These are phyloP conservation scores for Ophthalmolycus amberensis DNA, from an alignment of 2,113 vertebrate genomes.

Conservation along the genomic window DNA sequence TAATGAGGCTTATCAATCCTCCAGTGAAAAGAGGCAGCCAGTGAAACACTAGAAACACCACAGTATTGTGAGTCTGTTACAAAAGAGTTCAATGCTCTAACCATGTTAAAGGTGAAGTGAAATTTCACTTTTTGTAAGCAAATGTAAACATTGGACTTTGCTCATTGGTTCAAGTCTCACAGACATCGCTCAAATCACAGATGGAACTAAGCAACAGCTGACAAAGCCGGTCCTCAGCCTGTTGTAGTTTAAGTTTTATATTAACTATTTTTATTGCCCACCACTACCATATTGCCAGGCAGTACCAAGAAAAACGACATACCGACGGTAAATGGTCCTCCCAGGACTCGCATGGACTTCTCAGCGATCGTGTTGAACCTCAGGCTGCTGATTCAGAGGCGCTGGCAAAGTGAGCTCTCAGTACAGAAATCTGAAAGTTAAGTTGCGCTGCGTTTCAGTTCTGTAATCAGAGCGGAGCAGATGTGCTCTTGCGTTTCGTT, in stretches of 20 bases:
- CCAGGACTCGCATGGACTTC: neutral
- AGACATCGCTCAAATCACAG: neutral
- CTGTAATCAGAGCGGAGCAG: constrained; percentile 47
- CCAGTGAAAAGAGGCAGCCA: constrained; percentile 6
- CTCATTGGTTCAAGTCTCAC: neutral
- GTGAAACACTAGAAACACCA: constrained; percentile 2
- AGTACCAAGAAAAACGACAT: neutral
- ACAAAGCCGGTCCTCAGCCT: neutral
- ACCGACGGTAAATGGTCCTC: constrained; percentile 35
- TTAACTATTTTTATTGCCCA: neutral
- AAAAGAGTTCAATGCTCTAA: neutral
- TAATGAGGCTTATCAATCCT: constrained; percentile 32
- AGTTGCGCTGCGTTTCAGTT: constrained; percentile 27
- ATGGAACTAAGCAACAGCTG: neutral
- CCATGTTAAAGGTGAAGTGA: neutral
- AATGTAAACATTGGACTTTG: neutral
- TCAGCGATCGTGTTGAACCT: constrained; percentile 22
- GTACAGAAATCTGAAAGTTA: constrained; percentile 10
- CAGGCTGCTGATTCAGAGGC: constrained; percentile 42
- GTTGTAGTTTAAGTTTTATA: neutral
- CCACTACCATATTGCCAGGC: neutral
- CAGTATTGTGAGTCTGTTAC: neutral
- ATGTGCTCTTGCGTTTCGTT: constrained; percentile 10
- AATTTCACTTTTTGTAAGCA: neutral
- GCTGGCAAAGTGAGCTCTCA: constrained; percentile 1